Conservation (phyloP, 2,888 invertebrate genomes). For the Rhimphoctona megacephalus region DNA sequence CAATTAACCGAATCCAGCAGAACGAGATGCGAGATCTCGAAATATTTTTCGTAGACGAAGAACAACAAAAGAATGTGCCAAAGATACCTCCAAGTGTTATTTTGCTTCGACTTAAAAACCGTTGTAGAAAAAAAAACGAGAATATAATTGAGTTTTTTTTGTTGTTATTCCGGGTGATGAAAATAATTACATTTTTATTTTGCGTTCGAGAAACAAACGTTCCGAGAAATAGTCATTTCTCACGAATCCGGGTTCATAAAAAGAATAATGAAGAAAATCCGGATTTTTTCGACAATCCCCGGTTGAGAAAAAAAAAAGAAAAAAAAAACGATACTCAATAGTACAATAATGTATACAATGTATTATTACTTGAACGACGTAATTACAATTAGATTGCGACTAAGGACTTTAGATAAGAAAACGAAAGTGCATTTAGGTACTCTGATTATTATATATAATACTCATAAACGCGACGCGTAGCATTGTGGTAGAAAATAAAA, state of each 20-base stretch:
- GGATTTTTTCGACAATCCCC: not conserved
- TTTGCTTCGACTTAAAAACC: not conserved
- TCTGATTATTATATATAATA: slow-evolving; percentile 25
- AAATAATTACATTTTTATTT: not conserved
- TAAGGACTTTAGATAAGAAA: slow-evolving; percentile 33
- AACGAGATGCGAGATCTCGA: slow-evolving; percentile 17
- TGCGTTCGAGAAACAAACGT: not conserved
- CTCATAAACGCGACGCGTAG: slow-evolving; percentile 42
- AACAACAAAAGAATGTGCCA: slow-evolving; percentile 54
- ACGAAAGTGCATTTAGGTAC: slow-evolving; percentile 42
- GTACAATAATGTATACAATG: slow-evolving; percentile 66
- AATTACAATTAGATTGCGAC: slow-evolving; percentile 44
- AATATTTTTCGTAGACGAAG: slow-evolving; percentile 64
- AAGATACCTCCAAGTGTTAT: slow-evolving; percentile 36
- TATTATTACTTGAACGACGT: slow-evolving; percentile 46
- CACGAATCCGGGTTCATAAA: not conserved
- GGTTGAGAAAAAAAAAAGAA: not conserved
- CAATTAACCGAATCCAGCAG: not conserved
- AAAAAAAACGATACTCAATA: slow-evolving; percentile 51
- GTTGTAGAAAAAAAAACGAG: not conserved
- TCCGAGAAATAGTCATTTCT: not conserved
- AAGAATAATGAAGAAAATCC: not conserved
- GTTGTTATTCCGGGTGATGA: not conserved
- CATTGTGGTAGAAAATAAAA: slow-evolving; percentile 36
- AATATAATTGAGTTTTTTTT: not conserved